Conservation (phyloP, 2,797 vertebrate genomes). For the Spheniscus humboldti region DNA sequence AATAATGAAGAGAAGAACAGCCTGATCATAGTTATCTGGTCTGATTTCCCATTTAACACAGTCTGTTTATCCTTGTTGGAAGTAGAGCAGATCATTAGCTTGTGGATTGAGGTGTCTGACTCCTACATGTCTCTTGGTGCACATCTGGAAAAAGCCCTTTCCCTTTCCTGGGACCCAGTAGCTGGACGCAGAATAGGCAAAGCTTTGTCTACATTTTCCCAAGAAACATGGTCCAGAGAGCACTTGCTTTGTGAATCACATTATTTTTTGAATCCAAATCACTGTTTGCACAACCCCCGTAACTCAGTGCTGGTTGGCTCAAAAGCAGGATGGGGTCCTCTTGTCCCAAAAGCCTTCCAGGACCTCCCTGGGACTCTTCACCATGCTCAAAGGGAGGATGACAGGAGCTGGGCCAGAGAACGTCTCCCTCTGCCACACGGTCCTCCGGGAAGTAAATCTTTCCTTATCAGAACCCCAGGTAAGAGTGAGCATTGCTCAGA, state of each 20-base stretch:
- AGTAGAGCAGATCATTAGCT: not conserved
- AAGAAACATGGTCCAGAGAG: accelerated
- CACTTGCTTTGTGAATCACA: not conserved
- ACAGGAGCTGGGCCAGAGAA: not conserved
- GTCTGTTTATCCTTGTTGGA: not conserved
- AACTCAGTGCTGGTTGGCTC: not conserved
- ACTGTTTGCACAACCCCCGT: not conserved
- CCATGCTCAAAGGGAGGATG: not conserved
- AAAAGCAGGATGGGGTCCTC: not conserved
- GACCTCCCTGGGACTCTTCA: not conserved
- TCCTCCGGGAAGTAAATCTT: not conserved
- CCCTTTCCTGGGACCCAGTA: not conserved
- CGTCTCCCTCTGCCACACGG: accelerated
- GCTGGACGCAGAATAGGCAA: not conserved
- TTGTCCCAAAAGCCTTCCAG: not conserved
- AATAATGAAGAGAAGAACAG: not conserved
- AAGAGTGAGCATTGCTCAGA: not conserved
- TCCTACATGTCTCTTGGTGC: not conserved
- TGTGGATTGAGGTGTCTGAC: not conserved
- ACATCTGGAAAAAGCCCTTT: not conserved
- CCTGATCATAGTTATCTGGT: not conserved
- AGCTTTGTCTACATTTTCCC: not conserved
- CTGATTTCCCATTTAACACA: not conserved
- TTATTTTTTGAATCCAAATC: not conserved
- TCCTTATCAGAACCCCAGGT: not conserved